A percentile compares a stretch with the other conserved stretches of the same genome.
phyloP scores from a whole-genome alignment of 2,888 invertebrate genomes.

The Heliconius cydno region DNA sequence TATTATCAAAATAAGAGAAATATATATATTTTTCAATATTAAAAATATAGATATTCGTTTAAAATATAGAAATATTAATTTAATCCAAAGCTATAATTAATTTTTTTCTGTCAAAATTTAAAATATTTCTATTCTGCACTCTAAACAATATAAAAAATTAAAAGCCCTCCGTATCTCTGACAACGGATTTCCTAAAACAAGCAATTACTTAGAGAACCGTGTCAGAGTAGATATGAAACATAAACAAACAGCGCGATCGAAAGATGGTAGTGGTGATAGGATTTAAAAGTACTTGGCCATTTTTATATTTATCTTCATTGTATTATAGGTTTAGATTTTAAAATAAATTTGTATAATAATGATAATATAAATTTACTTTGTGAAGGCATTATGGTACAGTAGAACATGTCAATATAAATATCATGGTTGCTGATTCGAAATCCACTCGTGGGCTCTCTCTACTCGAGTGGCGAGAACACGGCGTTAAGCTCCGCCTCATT shows the following conservation, averaged over 20 bases:
- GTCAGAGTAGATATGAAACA: conserved; percentile 10
- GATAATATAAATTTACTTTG: neutral
- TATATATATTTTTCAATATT: neutral
- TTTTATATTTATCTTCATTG: neutral
- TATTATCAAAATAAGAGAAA: neutral
- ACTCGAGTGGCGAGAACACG: neutral
- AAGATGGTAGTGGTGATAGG: conserved; percentile 1
- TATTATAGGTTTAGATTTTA: neutral
- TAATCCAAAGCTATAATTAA: neutral
- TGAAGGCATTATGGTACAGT: neutral
- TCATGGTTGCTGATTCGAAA: too few species aligned
- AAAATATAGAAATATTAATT: too few species aligned
- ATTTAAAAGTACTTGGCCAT: conserved; percentile 16
- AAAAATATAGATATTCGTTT: too few species aligned
- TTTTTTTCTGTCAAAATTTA: neutral
- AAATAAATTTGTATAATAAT: too few species aligned
- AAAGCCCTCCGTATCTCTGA: conserved; percentile 12
- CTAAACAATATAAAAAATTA: conserved; percentile 6
- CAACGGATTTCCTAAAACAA: conserved; percentile 43
- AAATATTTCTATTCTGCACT: neutral
- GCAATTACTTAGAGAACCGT: conserved; percentile 40
- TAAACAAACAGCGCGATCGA: conserved; percentile 4
- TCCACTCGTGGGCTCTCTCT: too few species aligned
- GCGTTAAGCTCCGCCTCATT: neutral
- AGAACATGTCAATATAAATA: neutral